phyloP scores from a whole-genome alignment of 35 echinoderm and acorn worm species.

The Nesometra sesokonis region DNA sequence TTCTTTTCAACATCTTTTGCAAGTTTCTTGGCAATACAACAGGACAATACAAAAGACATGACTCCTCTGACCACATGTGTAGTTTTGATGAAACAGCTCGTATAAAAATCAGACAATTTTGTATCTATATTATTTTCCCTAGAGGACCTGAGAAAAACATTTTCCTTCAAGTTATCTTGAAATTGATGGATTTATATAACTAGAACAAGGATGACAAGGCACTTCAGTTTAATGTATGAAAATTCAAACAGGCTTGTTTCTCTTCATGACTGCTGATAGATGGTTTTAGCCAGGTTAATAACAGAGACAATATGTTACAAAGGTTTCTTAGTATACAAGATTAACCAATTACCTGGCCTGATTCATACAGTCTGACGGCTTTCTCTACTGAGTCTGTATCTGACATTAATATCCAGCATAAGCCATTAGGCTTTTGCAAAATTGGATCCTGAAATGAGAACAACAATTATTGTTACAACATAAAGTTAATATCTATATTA shows the following conservation, averaged over 20 bases:
- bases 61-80: not conserved
- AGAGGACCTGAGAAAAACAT: not conserved
- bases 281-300: no score
- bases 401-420: slow-evolving; percentile 49
- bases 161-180: not conserved
- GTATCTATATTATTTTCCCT: no score
- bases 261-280: no score
- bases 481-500: no score
- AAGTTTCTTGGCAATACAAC: not conserved
- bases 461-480: no score
- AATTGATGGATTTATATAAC: no score
- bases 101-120: not conserved
- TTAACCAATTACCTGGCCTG: slow-evolving; percentile 29
- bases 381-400: slow-evolving; percentile 37
- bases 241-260: no score
- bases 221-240: no score
- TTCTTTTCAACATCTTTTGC: not conserved
- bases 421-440: slow-evolving; percentile 42
- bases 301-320: no score
- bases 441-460: slow-evolving; percentile 22
- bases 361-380: slow-evolving; percentile 37
- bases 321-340: not conserved
- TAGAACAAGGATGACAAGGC: no score
- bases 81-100: not conserved
- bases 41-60: not conserved